phyloP scores from a whole-genome alignment of 2,113 vertebrate genomes.

The Laticauda colubrina region DNA sequence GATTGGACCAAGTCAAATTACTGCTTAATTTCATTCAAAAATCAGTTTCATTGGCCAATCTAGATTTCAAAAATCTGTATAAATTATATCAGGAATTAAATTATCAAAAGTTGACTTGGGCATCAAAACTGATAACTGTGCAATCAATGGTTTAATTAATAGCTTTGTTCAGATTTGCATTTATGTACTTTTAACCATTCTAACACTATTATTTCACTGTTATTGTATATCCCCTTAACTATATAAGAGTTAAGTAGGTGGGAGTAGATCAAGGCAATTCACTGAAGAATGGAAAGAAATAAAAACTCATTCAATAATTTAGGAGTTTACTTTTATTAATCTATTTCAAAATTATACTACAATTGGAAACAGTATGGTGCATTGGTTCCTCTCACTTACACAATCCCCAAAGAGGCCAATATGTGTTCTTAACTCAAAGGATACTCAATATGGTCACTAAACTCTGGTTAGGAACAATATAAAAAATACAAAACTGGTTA shows the following conservation, averaged over 20 bases:
- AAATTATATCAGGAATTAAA: background rate
- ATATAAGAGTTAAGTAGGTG: background rate
- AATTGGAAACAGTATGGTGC: background rate
- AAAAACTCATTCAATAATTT: background rate
- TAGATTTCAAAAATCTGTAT: rapidly evolving
- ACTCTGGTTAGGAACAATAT: background rate
- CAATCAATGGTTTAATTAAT: background rate
- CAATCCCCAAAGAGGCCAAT: background rate
- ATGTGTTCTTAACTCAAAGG: background rate
- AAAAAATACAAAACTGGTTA: background rate
- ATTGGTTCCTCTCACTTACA: background rate
- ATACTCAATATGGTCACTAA: background rate
- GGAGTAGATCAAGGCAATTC: background rate
- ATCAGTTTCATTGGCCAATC: background rate
- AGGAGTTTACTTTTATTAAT: background rate
- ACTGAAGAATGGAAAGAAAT: background rate
- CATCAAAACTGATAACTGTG: background rate
- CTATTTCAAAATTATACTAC: background rate
- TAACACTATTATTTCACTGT: rapidly evolving
- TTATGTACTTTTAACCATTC: rapidly evolving
- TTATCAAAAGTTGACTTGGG: background rate
- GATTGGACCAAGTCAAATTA: background rate
- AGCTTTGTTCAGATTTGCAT: background rate
- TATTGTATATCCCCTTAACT: background rate
- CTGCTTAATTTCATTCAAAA: background rate